Evolutionary conservation across 2,113 vertebrate genomes (phyloP).

Genomic region (Elaphurus davidianus): DNA sequence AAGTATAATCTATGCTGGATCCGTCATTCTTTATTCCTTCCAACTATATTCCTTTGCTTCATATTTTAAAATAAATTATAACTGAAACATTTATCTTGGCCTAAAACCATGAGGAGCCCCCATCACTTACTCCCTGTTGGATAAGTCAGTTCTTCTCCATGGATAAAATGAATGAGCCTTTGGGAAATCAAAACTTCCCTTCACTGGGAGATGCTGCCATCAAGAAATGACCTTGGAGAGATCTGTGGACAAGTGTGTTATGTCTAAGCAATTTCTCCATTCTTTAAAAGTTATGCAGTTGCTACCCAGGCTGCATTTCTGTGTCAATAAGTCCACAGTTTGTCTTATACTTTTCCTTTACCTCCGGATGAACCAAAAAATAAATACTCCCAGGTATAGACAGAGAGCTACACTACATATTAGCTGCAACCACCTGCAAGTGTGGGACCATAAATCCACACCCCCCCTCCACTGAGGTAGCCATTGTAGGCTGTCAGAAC

Average conservation of each 20-base stretch:
- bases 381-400: background rate
- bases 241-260: background rate
- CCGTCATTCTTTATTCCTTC: background rate
- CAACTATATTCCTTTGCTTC: background rate
- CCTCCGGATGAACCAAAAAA: constrained; percentile 50
- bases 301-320: background rate
- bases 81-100: background rate
- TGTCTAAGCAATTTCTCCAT: background rate
- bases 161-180: background rate
- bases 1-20: background rate
- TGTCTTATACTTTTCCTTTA: constrained; percentile 11
- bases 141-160: background rate
- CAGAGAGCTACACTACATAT: background rate
- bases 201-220: background rate
- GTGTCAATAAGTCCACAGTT: background rate
- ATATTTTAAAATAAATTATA: constrained; percentile 15
- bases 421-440: constrained; percentile 26
- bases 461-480: background rate
- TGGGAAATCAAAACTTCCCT: background rate
- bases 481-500: background rate
- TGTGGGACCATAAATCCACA: constrained; percentile 56
- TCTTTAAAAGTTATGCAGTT: background rate
- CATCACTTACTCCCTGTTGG: background rate
- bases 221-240: background rate
- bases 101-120: background rate